Evolutionary conservation across 2,113 vertebrate species (phyloP).

Genomic region (Dryoscopus gambensis): DNA sequence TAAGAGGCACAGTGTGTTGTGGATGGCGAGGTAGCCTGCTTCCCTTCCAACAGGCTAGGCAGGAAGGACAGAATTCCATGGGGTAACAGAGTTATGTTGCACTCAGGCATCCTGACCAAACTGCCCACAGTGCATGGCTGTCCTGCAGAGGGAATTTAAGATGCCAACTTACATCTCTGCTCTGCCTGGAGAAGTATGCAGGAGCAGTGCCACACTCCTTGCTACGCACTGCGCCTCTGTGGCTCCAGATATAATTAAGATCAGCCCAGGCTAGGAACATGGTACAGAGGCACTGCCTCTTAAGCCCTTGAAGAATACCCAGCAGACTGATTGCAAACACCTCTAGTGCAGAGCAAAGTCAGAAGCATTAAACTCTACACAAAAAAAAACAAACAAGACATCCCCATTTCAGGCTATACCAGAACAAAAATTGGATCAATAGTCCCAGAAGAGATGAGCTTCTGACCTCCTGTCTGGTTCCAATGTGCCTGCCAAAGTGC

Average conservation of each 20-base stretch:
- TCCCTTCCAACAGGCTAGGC: background rate
- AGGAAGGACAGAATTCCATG: background rate
- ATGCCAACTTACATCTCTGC: background rate
- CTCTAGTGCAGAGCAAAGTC: background rate
- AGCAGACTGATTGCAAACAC: background rate
- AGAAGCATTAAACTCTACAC: background rate
- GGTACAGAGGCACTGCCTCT: background rate
- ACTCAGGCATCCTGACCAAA: background rate
- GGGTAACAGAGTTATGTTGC: background rate
- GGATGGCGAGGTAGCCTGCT: background rate
- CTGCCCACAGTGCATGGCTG: background rate
- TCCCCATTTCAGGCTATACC: background rate
- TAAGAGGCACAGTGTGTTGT: background rate
- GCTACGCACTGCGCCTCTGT: background rate
- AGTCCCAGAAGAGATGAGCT: background rate
- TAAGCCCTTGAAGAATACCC: background rate
- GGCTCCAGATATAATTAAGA: conserved; percentile 33
- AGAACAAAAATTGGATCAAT: background rate
- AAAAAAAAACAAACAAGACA: background rate
- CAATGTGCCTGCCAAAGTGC: background rate
- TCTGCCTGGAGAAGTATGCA: background rate
- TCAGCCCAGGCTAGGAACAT: background rate
- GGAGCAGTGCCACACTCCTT: conserved; percentile 5
- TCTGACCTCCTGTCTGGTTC: background rate
- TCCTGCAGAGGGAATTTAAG: background rate